Evolutionary conservation across 2,797 vertebrate genomes (phyloP), one percentile per base, ranked within the genome.

Genomic region (Tangara arthus): DNA sequence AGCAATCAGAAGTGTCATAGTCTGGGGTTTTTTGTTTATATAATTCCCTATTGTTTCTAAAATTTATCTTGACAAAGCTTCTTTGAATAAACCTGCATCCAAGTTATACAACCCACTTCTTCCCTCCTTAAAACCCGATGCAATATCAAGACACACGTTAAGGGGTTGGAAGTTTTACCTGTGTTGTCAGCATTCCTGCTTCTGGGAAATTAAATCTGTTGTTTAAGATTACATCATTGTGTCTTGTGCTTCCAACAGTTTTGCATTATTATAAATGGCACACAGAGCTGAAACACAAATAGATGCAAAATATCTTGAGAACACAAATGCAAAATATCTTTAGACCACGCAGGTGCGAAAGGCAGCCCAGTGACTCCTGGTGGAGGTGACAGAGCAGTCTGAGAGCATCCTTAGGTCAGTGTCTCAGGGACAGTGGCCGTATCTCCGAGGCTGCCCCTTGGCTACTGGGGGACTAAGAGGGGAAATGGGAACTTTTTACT

Each of bases 361-460:
- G 34, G 46, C 7, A 80, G 19, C 24, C 35, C 7, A 1, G 6
- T 42, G 35, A 9, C 44, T 59, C 57, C 47, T 57, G 22, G 57
- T 52, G 70, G 32, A 42, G 35, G 41, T 63, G 34, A 10, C 70
- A 17, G 61, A 71, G 34, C 16, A 22, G 6, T 37, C 46, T 35
- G 4, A 24, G 34, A 63, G 26, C 28, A 26, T 41, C 1, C 0
- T 66, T 55, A 49, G 34, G 24, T 65, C 7, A 2, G 0, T 28
- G 39, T 23, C 52, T 34, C 27, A 13, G 30, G 44, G 8, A 20
- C 7, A 11, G 46, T 23, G 37, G 19, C 42, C 4, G 0, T 27
- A 12, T 8, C 39, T 52, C 59, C 16, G 20, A 39, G 26, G 14
- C 32, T 73, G 18, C 26, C 30, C 42, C 46, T 59, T 53, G 63